phyloP scores from a whole-genome alignment of 2,797 vertebrate genomes.

The Microctenopoma stevenorrisi region DNA sequence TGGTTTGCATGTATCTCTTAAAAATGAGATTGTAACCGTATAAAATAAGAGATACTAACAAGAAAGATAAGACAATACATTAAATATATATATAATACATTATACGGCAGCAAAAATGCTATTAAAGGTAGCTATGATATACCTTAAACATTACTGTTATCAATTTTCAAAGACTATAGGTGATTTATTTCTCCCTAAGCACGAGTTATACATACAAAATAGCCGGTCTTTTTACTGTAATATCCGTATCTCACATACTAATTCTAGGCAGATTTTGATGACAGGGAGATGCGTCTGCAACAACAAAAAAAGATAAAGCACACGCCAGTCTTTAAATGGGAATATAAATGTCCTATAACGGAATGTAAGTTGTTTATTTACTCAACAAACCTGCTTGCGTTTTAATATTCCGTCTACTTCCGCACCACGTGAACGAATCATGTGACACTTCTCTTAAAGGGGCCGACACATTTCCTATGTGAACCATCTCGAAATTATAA shows the following conservation, averaged over 20 bases:
- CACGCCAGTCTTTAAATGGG: background rate
- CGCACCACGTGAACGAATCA: slow-evolving; percentile 62
- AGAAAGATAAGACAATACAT: background rate
- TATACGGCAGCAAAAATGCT: background rate
- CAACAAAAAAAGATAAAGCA: background rate
- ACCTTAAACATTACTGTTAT: background rate
- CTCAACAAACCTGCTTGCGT: slow-evolving; percentile 45
- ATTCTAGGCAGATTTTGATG: slow-evolving; percentile 31
- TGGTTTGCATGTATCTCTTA: too few relatives aligned
- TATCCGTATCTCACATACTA: slow-evolving; percentile 5
- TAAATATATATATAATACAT: too few relatives aligned
- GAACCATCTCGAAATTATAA: too few relatives aligned
- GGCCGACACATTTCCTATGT: background rate
- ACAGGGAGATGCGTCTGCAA: slow-evolving; percentile 5
- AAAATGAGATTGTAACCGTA: too few relatives aligned
- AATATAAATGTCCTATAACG: background rate
- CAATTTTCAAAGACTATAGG: background rate
- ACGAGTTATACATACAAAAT: background rate
- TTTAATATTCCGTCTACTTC: slow-evolving; percentile 43
- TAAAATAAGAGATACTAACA: background rate
- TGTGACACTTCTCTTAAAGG: slow-evolving; percentile 73
- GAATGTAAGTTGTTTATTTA: slow-evolving; percentile 16
- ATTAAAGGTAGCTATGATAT: background rate
- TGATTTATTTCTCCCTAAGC: background rate
- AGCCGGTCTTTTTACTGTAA: slow-evolving; percentile 3